Percentiles rank a stretch among this genome's conserved stretches.
These are phyloP conservation scores for Sylvia borin DNA, from an alignment of 2,797 vertebrate genomes.

Conservation along the genomic window DNA sequence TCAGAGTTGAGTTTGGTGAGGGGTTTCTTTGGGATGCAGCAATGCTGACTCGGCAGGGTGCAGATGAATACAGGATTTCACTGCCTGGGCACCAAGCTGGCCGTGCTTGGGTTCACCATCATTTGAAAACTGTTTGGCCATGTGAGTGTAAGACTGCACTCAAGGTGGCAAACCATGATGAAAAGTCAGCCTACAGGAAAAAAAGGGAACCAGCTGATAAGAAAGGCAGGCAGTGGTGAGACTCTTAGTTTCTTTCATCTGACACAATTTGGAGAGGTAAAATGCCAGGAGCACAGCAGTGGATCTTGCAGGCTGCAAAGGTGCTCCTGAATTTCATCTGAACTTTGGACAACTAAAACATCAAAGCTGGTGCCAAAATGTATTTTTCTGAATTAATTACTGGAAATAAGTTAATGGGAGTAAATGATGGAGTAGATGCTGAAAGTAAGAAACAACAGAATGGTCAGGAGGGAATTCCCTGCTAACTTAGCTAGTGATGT, in stretches of 20 bases:
- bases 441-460: not conserved
- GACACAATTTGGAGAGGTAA: not conserved
- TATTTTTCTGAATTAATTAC: not conserved
- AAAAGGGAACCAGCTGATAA: not conserved
- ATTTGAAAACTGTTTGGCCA: accelerated
- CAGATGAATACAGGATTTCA: not conserved
- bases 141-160: not conserved
- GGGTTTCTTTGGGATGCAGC: not conserved
- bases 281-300: not conserved
- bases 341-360: not conserved
- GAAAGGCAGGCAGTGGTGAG: not conserved
- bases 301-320: not conserved
- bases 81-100: not conserved
- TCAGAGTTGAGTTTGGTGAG: not conserved
- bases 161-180: not conserved
- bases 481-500: not conserved
- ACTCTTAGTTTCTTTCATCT: not conserved
- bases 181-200: not conserved
- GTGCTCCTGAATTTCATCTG: not conserved
- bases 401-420: not conserved
- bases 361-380: not conserved
- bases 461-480: not conserved
- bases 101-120: not conserved
- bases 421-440: not conserved
- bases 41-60: not conserved